phyloP scores from a whole-genome alignment of 2,888 invertebrate genomes.

The Hypomecis punctinalis region DNA sequence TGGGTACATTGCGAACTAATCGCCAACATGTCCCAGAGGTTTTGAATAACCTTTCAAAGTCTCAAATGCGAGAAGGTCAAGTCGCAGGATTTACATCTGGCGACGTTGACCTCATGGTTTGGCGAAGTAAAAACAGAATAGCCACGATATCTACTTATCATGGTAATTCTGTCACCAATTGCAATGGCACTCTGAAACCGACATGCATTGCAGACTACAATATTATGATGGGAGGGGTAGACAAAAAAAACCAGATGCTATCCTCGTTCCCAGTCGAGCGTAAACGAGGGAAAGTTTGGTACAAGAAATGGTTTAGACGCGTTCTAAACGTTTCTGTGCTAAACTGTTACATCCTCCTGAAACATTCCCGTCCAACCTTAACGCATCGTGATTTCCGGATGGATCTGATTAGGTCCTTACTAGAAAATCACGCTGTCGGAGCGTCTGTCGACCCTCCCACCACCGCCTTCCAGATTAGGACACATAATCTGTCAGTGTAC shows the following conservation, averaged over 20 bases:
- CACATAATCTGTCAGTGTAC: no score
- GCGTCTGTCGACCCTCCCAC: no score
- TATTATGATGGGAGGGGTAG: constrained; percentile 35
- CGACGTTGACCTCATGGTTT: constrained; percentile 33
- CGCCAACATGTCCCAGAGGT: not conserved
- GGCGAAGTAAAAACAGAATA: constrained; percentile 29
- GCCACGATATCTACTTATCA: constrained; percentile 37
- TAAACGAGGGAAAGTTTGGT: constrained; percentile 43
- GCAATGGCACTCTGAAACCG: constrained; percentile 4
- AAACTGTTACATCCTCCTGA: constrained; percentile 36
- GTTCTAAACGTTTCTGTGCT: constrained; percentile 35
- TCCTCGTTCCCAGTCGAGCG: constrained; percentile 45
- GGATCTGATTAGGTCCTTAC: no score
- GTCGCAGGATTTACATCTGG: constrained; percentile 24
- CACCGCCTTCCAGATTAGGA: no score
- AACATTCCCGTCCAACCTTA: constrained; percentile 12
- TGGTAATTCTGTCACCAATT: constrained; percentile 17
- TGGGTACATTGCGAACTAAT: not conserved
- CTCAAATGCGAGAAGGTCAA: constrained; percentile 12
- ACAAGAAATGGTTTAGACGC: constrained; percentile 43
- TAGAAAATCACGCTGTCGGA: no score
- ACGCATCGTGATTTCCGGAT: constrained; percentile 25
- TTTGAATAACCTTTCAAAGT: not conserved
- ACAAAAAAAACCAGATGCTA: constrained; percentile 43
- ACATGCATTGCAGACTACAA: constrained; percentile 37